Percentiles rank a stretch among this genome's conserved stretches.
Conservation (phyloP, 2,888 invertebrate species). For the Dasysyrphus albostriatus region DNA sequence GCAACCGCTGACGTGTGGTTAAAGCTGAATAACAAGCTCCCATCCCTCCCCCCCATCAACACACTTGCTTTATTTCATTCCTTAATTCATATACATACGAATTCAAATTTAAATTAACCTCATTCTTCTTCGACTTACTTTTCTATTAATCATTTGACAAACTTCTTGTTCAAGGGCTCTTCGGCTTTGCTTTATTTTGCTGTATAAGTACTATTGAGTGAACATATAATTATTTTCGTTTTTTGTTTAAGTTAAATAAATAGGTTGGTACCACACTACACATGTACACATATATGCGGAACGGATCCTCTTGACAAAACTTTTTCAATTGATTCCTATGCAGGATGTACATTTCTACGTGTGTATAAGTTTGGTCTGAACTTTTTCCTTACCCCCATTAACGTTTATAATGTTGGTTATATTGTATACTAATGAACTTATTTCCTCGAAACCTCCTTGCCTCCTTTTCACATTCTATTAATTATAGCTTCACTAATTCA, state of each 20-base stretch:
- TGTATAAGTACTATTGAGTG: slow-evolving; percentile 7
- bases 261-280: neutral
- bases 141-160: slow-evolving; percentile 31
- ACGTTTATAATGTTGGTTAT: slow-evolving; percentile 32
- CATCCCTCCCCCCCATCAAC: neutral
- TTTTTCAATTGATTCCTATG: slow-evolving; percentile 22
- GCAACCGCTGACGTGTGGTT: too few species aligned
- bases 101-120: slow-evolving; percentile 33
- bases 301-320: slow-evolving; percentile 3
- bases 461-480: slow-evolving; percentile 27
- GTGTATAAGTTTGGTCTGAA: neutral
- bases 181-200: neutral
- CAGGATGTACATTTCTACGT: neutral
- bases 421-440: slow-evolving; percentile 33
- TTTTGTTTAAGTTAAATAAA: slow-evolving; percentile 2
- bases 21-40: neutral
- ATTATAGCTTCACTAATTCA: slow-evolving; percentile 15
- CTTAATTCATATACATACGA: neutral
- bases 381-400: slow-evolving; percentile 17
- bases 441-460: slow-evolving; percentile 7
- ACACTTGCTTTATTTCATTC: neutral
- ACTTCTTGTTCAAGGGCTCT: slow-evolving; percentile 24
- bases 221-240: slow-evolving; percentile 14
- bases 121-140: slow-evolving; percentile 23
- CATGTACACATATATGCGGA: neutral